phyloP scores from a whole-genome alignment of 1,140 invertebrate genomes.

The Rhynchophorus ferrugineus region DNA sequence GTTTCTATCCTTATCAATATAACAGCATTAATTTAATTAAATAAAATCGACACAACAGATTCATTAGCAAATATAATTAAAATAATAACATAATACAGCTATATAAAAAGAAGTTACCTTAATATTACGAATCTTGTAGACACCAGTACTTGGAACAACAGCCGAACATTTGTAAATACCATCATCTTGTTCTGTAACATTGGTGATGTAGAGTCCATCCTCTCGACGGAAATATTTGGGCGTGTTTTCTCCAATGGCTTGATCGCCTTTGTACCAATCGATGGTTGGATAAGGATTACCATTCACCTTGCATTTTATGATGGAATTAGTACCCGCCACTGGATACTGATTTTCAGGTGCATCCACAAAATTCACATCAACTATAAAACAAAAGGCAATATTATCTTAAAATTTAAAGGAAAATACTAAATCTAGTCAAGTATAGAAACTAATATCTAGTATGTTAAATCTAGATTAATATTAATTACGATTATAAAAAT shows the following conservation, averaged over 20 bases:
- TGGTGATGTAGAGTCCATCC: constrained; percentile 69
- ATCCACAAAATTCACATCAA: constrained; percentile 75
- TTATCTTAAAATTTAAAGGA: no score
- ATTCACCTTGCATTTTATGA: constrained; percentile 74
- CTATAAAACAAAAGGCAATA: constrained; percentile 46
- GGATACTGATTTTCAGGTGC: constrained; percentile 79
- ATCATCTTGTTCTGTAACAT: constrained; percentile 72
- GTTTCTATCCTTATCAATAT: no score
- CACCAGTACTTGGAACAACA: constrained; percentile 69
- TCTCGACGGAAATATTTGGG: constrained; percentile 65
- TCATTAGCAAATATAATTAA: no score
- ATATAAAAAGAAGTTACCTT: no score
- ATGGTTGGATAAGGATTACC: constrained; percentile 76
- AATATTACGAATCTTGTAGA: constrained; percentile 65
- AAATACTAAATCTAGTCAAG: no score
- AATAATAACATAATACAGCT: no score
- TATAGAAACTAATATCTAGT: no score
- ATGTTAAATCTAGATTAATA: no score
- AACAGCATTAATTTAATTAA: no score
- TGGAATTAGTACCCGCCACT: constrained; percentile 64
- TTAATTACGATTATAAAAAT: no score
- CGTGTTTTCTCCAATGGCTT: constrained; percentile 45
- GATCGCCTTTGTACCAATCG: constrained; percentile 76
- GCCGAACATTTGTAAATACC: constrained; percentile 79
- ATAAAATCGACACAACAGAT: no score